A percentile compares a stretch with the other conserved stretches of the same genome.
Conservation (phyloP, 2,113 vertebrate species). For the Acrocephalus arundinaceus region DNA sequence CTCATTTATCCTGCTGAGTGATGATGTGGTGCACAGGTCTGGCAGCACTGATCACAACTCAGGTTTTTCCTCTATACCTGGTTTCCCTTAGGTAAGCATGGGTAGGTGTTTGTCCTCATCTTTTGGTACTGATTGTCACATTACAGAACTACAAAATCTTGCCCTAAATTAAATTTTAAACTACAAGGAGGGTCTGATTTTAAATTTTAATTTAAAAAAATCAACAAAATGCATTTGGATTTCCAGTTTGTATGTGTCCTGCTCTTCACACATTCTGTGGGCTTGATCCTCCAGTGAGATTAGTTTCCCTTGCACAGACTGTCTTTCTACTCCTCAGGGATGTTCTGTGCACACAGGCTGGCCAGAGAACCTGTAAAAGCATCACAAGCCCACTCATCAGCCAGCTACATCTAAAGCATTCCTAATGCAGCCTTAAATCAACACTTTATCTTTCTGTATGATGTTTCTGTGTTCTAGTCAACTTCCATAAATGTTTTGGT, state of each 20-base stretch:
- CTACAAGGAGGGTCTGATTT: background rate
- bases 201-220: background rate
- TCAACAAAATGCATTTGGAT: background rate
- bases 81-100: background rate
- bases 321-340: background rate
- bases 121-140: background rate
- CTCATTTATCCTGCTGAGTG: background rate
- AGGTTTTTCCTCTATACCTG: fast-evolving
- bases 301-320: background rate
- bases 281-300: background rate
- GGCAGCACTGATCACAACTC: background rate
- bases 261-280: background rate
- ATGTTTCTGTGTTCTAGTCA: background rate
- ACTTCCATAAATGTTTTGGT: background rate
- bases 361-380: background rate
- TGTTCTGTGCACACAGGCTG: background rate
- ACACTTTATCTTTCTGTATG: background rate
- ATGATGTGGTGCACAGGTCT: background rate
- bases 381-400: background rate
- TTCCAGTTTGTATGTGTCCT: background rate
- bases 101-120: background rate
- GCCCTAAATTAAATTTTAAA: background rate
- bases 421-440: background rate
- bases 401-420: background rate
- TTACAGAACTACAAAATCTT: background rate